A percentile compares a stretch with the other conserved stretches of the same genome.
Conservation (phyloP, 2,888 invertebrate genomes). For the Drosophila subquinaria region DNA sequence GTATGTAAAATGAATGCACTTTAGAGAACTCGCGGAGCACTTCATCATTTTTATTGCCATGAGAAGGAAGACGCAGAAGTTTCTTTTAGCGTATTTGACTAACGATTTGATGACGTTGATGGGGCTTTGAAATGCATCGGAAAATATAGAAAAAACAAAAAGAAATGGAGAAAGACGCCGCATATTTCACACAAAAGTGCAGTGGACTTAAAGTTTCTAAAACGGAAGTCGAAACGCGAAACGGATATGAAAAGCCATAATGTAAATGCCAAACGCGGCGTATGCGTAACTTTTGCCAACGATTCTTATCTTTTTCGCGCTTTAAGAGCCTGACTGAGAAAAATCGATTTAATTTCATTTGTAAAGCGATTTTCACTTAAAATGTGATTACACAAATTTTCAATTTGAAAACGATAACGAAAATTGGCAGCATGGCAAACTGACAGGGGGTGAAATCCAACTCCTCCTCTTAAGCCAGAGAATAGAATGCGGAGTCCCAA, state of each 20-base stretch:
- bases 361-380: slow-evolving; percentile 82
- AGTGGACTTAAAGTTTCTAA: slow-evolving; percentile 53
- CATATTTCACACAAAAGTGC: slow-evolving; percentile 54
- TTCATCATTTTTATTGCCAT: slow-evolving; percentile 79
- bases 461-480: not conserved
- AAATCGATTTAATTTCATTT: slow-evolving; percentile 79
- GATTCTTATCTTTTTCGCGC: slow-evolving; percentile 31
- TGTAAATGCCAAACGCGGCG: slow-evolving; percentile 48
- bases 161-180: slow-evolving; percentile 19
- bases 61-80: slow-evolving; percentile 35
- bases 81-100: slow-evolving; percentile 65
- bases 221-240: slow-evolving; percentile 40
- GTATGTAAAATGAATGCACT: slow-evolving; percentile 50
- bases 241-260: slow-evolving; percentile 72
- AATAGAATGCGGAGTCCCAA: slow-evolving; percentile 37
- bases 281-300: slow-evolving; percentile 55
- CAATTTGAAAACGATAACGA: slow-evolving; percentile 80
- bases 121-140: slow-evolving; percentile 64
- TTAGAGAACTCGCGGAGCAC: slow-evolving; percentile 56
- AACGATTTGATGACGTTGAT: slow-evolving; percentile 79
- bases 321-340: slow-evolving; percentile 51
- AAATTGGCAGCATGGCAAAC: slow-evolving; percentile 60
- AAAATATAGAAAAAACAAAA: not conserved
- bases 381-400: slow-evolving; percentile 84
- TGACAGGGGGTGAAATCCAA: not conserved